Base-by-base conservation (phyloP, 2,888 invertebrate species). In the Tholera decimalis region DNA sequence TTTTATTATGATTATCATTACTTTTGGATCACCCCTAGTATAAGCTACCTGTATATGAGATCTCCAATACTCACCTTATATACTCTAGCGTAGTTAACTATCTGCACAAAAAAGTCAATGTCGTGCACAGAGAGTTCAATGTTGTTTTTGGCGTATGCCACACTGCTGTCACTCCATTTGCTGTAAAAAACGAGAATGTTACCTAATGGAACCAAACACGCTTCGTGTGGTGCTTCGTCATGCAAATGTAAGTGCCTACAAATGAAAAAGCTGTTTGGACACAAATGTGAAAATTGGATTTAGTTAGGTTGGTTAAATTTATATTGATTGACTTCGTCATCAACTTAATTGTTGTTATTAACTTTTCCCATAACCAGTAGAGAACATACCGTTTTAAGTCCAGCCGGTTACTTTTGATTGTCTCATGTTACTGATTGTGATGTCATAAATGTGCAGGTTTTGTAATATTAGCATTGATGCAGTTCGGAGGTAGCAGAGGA, bases 91-190 rank as follows among this genome's bases (percentile, higher is more conserved):
- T 93, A 94, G 77, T 93, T 89, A 50, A 86, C 73, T 54, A 95
- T 78, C 76, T 93, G 89, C 50, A 91, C 83, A 76, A 87, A 93
- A 81, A 92, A 92, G 74, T 94, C 93, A 41, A 88, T 89, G 66
- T 96, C 94, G 73, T 93, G 90, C 26, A 92, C 86, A 1, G 95
- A 91, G 20, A 95, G 86, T 58, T 94, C 90, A 51, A 94, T 89
- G 76, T 91, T 94, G 49, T 79, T 91, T 83, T 88, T 91, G 3
- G 71, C 65, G 79, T 91, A 92, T 49, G 65, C 64, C 55, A 80
- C 66, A 26, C 70, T 65, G 35, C 68, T 77, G 69, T 83, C 81
- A 58, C 74, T 84, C 92, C 92, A 91, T 84, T 90, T 87, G 41
- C 95, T 93, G 65, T 53, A 77, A 74, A 74, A 74, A 77, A 74